Evolutionary conservation across 2,113 vertebrate genomes (phyloP).

Genomic region (Dipodomys ordii): DNA sequence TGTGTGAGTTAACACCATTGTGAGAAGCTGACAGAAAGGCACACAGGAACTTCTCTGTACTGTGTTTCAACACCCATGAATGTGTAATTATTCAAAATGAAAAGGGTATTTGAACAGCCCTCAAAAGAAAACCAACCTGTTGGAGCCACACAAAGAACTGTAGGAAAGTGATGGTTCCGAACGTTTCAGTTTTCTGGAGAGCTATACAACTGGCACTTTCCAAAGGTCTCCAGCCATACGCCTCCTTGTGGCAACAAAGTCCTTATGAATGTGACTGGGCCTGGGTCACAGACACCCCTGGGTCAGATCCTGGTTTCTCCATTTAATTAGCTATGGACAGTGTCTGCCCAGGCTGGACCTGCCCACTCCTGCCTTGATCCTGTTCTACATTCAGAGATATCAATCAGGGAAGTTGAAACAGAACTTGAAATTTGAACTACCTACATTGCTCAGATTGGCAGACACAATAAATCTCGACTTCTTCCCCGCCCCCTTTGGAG

Average conservation of each 20-base stretch:
- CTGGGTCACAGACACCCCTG: conserved; percentile 57
- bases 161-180: neutral
- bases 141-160: neutral
- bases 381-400: neutral
- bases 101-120: neutral
- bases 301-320: neutral
- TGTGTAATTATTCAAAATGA: conserved; percentile 33
- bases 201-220: conserved; percentile 14
- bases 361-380: neutral
- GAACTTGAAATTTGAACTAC: neutral
- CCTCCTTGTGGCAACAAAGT: neutral
- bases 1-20: neutral
- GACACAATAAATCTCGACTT: neutral
- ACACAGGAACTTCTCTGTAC: neutral
- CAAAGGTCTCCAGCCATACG: neutral
- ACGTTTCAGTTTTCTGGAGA: conserved; percentile 29
- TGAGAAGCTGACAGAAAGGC: neutral
- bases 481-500: neutral
- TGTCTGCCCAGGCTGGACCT: neutral
- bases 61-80: neutral
- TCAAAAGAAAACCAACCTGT: conserved; percentile 31
- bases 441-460: neutral
- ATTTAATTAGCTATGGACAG: rapidly evolving
- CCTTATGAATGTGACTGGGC: neutral
- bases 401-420: neutral